Base-by-base conservation (phyloP, 2,797 vertebrate species). In the Nothura maculosa region DNA sequence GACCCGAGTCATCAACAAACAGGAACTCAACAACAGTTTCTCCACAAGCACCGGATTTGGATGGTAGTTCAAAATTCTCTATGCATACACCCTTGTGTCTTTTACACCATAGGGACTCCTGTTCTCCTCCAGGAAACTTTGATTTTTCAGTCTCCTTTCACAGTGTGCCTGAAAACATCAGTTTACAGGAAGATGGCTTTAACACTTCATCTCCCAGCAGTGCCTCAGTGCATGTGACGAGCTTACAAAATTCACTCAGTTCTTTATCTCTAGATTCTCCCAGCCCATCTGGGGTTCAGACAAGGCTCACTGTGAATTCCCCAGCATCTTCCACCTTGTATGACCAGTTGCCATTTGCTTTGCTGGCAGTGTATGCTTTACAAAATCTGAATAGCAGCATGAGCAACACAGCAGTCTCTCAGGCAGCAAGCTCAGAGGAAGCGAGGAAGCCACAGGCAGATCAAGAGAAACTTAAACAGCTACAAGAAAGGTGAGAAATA, bases 401-500 rank as follows among this genome's bases (percentile, higher is more conserved):
- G 14, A 78, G 38, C 68, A 62, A 32, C 43, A 16, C 18, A 21
- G 63, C 21, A 20, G 19, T n/a, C 32, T 90, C 77, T 72, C 43
- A 24, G 52, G 70, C 89, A 42, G 18, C 42, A 43, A 81, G 50
- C 36, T 28, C 52, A 60, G 89, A 96, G 32, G 87, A 75, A 57
- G 64, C 5, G 32, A 69, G 67, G 36, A 86, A 89, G 42, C 78
- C 66, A 54, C 90, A 75, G 48, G 52, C 85, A 11, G 95, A 97
- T 38, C 89, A 95, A 6, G 96, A 98, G 85, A 97, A 96, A 69
- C 93, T 97, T 50, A 94, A 93, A 80, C 96, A 95, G 80, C 75
- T 98, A 19, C 90, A 83, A 58, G 92, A 96, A 72, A 97, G 97
- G 97, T 96, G 38, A 97, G 93, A 43, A 68, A 12, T 57, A 15